Base-by-base conservation (phyloP, 2,888 invertebrate species). In the Erebia ligea region DNA sequence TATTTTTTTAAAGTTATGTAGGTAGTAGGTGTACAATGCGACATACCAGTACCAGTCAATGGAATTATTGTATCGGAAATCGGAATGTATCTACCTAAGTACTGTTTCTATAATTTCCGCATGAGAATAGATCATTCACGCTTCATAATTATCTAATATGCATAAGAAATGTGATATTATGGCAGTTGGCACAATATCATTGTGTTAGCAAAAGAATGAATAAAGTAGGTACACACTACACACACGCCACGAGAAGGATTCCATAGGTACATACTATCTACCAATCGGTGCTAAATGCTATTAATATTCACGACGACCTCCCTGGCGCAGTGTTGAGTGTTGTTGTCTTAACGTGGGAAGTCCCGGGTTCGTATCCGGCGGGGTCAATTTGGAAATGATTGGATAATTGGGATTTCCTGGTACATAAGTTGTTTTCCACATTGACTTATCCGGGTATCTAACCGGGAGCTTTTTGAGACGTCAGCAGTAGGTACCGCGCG, bases 91-190 rank as follows among this genome's bases (percentile, higher is more conserved):
- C 34, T 34, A 34, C 0, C 0, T 34, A 34, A 6, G 34, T 34
- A n/a, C 19, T 67, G 57, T 69, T 64, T 69, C 61, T 73, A 69
- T 72, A 40, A 50, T 62, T 69, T 67, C 62, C 67, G 59, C 54
- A 65, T 63, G 67, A 63, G 58, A 67, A 67, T 66, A 63, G 45
- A 63, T 58, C 63, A 42, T 69, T 72, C 72, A 72, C 72, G 69
- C 69, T 58, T 52, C 58, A 69, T 54, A 72, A 63, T 40, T 61
- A 71, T 54, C 40, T 70, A 70, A 70, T 73, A 70, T 73, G 70
- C 70, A 70, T 73, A 57, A 73, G 73, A 69, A 72, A 69, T 70
- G 68, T 66, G 69, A 70, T 69, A 67, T n/a, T n/a, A n/a, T n/a
- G n/a, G n/a, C n/a, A n/a, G n/a, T n/a, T 63, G 48, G 45, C 58